phyloP scores from a whole-genome alignment of 2,888 invertebrate species.

The Chrysomela aeneicollis region DNA sequence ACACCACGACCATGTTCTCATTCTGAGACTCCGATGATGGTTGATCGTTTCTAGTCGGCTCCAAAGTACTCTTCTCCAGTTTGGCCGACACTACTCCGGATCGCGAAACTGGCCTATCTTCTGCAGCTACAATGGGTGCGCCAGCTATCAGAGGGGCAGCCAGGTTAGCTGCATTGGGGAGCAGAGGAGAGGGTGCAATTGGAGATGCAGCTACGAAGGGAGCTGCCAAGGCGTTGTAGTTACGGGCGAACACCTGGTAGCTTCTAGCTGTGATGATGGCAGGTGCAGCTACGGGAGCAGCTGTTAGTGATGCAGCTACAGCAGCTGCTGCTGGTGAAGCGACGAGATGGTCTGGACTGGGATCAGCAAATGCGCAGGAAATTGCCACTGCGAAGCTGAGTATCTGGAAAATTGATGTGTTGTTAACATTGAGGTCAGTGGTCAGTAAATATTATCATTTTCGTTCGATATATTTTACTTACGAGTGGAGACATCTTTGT shows the following conservation, averaged over 20 bases:
- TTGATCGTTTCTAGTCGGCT: not conserved
- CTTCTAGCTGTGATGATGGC: constrained; percentile 70
- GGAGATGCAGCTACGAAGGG: constrained; percentile 5
- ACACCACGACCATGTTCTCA: not conserved
- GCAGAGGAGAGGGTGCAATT: not conserved
- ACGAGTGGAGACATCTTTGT: constrained; percentile 7
- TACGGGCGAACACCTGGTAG: constrained; percentile 70
- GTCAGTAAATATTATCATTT: too few species aligned
- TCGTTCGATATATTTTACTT: too few species aligned
- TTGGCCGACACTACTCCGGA: not conserved
- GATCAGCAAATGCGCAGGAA: constrained; percentile 45
- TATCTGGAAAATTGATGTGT: not conserved
- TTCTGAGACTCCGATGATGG: not conserved
- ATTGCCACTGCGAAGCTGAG: not conserved
- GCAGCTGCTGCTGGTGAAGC: constrained; percentile 55
- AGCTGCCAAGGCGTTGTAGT: constrained; percentile 66
- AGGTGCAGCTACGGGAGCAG: constrained; percentile 49
- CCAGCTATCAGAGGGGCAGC: constrained; percentile 8
- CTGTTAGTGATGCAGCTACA: constrained; percentile 47
- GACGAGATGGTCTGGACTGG: constrained; percentile 55
- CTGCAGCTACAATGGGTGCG: constrained; percentile 9
- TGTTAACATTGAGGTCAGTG: too few species aligned
- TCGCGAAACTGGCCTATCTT: constrained; percentile 1
- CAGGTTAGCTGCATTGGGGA: not conserved
- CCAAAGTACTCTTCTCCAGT: not conserved